Evolutionary conservation across 2,797 vertebrate genomes (phyloP).

Genomic region (Urocyon cinereoargenteus): DNA sequence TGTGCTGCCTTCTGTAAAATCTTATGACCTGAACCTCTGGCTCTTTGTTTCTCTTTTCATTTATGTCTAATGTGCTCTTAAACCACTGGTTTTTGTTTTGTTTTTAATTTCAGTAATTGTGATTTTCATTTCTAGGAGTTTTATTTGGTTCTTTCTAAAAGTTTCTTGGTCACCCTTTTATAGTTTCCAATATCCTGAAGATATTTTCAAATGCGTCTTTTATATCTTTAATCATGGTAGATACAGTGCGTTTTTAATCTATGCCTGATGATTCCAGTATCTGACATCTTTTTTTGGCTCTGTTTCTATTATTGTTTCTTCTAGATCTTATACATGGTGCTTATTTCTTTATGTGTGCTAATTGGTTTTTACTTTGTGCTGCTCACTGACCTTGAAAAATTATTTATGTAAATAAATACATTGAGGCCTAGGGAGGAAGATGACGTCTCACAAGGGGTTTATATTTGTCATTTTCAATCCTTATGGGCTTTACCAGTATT

Average conservation of each 20-base stretch:
- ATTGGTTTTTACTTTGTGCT: neutral
- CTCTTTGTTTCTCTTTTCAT: neutral
- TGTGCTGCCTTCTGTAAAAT: neutral
- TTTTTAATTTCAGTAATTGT: neutral
- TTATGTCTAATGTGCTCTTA: neutral
- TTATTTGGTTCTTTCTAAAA: constrained; percentile 14
- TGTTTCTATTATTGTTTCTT: neutral
- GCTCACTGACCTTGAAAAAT: constrained; percentile 46
- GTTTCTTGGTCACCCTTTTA: neutral
- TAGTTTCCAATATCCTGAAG: neutral
- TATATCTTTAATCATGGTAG: neutral
- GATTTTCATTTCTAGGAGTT: constrained; percentile 42
- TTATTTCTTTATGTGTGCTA: neutral
- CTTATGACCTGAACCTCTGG: neutral
- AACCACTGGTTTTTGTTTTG: neutral
- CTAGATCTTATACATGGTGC: neutral
- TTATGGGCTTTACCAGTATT: neutral
- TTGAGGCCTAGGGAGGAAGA: neutral
- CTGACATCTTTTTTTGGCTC: neutral
- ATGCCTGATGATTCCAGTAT: neutral
- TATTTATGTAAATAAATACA: constrained; percentile 8
- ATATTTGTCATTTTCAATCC: neutral
- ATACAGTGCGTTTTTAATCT: neutral
- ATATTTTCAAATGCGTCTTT: neutral
- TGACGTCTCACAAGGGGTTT: constrained; percentile 3